Conservation (phyloP, 2,888 invertebrate genomes). For the Spialia ferax region DNA sequence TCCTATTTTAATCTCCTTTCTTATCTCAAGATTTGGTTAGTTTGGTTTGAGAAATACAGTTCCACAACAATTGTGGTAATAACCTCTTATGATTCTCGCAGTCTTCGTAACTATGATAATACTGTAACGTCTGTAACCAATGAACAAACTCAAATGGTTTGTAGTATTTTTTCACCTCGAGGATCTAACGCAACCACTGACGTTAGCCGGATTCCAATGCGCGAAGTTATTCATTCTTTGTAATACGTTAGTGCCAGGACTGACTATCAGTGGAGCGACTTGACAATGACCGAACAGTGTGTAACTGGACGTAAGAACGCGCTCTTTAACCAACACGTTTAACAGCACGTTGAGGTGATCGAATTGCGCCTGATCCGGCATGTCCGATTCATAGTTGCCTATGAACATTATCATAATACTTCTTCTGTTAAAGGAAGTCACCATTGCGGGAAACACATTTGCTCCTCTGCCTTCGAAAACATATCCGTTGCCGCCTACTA, state of each 20-base stretch:
- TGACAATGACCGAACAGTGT: constrained; percentile 67
- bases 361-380: constrained; percentile 58
- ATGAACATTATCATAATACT: constrained; percentile 72
- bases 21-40: no score
- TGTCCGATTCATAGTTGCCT: constrained; percentile 62
- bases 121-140: neutral
- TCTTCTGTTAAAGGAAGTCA: constrained; percentile 59
- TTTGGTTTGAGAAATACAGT: neutral
- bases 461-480: constrained; percentile 76
- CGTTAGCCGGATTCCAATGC: constrained; percentile 62
- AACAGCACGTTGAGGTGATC: constrained; percentile 62
- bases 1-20: no score
- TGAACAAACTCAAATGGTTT: neutral
- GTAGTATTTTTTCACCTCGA: neutral
- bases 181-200: constrained; percentile 48
- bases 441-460: constrained; percentile 67
- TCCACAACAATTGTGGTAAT: neutral
- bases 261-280: constrained; percentile 53
- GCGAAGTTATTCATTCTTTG: constrained; percentile 54
- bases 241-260: constrained; percentile 65
- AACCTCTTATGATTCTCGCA: neutral
- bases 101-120: neutral
- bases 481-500: constrained; percentile 68
- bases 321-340: constrained; percentile 55
- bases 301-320: constrained; percentile 60